Percentiles rank a stretch among this genome's conserved stretches.
phyloP scores from a whole-genome alignment of 1,140 invertebrate species.

The Venturia canescens region DNA sequence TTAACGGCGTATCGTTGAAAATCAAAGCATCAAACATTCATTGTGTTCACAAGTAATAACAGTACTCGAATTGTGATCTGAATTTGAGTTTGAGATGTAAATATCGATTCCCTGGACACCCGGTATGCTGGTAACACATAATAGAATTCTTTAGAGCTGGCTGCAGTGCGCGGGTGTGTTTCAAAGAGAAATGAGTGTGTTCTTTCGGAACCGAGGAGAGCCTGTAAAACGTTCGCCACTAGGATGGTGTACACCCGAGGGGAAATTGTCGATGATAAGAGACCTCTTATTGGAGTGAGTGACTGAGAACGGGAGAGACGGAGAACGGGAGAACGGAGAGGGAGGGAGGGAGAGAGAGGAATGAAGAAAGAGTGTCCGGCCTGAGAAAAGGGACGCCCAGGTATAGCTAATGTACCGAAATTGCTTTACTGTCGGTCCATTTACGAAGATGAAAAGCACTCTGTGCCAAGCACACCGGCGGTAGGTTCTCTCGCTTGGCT shows the following conservation, averaged over 20 bases:
- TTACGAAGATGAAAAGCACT: slow-evolving; percentile 76
- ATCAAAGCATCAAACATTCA: too few relatives aligned
- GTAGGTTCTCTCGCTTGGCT: slow-evolving; percentile 56
- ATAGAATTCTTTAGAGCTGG: background rate
- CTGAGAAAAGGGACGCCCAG: slow-evolving; percentile 54
- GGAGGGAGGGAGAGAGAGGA: background rate
- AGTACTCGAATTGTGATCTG: too few relatives aligned
- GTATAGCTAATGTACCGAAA: slow-evolving; percentile 76
- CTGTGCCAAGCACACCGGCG: slow-evolving; percentile 74
- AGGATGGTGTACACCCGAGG: background rate
- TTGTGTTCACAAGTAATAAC: too few relatives aligned
- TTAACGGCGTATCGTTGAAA: too few relatives aligned
- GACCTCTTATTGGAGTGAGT: slow-evolving; percentile 11
- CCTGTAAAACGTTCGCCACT: background rate
- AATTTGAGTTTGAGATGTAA: too few relatives aligned
- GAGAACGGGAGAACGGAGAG: slow-evolving; percentile 25
- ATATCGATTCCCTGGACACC: too few relatives aligned
- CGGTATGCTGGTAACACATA: background rate
- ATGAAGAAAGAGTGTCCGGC: background rate
- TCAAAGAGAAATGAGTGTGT: slow-evolving; percentile 1
- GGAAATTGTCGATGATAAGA: background rate
- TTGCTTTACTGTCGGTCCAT: slow-evolving; percentile 76
- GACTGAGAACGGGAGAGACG: background rate
- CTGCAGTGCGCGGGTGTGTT: background rate
- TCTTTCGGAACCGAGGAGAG: background rate